These are phyloP conservation scores for Calephelis perditalis DNA, from an alignment of 2,888 invertebrate genomes.

Conservation along the genomic window DNA sequence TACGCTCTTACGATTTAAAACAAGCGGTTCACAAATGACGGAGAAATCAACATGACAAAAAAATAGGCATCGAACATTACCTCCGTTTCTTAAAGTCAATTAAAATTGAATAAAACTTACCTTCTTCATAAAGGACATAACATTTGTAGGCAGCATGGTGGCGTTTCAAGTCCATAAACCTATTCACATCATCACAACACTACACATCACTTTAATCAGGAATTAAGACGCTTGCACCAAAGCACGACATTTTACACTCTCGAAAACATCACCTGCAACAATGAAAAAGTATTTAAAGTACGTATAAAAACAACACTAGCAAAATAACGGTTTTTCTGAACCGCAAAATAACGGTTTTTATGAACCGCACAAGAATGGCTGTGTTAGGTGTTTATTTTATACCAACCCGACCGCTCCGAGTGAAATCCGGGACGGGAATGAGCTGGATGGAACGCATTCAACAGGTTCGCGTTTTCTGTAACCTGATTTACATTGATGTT, in stretches of 20 bases:
- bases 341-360: constrained; percentile 15
- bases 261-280: constrained; percentile 34
- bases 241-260: constrained; percentile 55
- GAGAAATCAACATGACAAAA: no score
- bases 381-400: constrained; percentile 7
- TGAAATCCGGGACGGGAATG: constrained; percentile 33
- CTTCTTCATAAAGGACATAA: constrained; percentile 96
- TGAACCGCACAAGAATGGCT: constrained; percentile 7
- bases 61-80: no score
- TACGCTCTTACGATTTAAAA: no score
- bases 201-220: constrained; percentile 52
- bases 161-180: constrained; percentile 38
- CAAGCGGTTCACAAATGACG: no score
- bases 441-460: constrained; percentile 31
- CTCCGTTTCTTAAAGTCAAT: no score
- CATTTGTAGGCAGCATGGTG: constrained; percentile 93
- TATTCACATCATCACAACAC: constrained; percentile 34
- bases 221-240: constrained; percentile 55
- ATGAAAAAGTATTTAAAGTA: constrained; percentile 23
- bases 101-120: constrained; percentile 71
- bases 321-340: constrained; percentile 14
- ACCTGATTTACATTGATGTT: constrained; percentile 13
- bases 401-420: constrained; percentile 26
- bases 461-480: constrained; percentile 31
- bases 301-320: background rate